Percentiles rank a stretch among this genome's conserved stretches.
Evolutionary conservation across 2,888 invertebrate species (phyloP).

Genomic region (Brenthis hecate): DNA sequence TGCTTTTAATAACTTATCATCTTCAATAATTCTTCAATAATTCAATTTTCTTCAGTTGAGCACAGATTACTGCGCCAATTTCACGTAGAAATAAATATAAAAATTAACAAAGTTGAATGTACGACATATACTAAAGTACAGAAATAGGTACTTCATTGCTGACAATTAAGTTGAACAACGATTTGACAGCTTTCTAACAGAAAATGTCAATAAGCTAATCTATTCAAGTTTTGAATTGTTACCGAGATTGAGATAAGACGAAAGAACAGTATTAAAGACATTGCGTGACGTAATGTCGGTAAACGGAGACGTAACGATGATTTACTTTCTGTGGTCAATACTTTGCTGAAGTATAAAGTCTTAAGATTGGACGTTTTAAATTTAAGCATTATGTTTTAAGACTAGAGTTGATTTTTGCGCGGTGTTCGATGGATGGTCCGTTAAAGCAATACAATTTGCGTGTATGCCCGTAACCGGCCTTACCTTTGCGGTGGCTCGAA

Average conservation of each 20-base stretch:
- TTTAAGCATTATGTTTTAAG: conserved; percentile 31
- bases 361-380: conserved; percentile 7
- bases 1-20: too few relatives aligned
- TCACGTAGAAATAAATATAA: too few relatives aligned
- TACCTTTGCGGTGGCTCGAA: conserved; percentile 53
- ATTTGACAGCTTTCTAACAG: too few relatives aligned
- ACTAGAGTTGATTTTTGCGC: conserved; percentile 40
- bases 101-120: too few relatives aligned
- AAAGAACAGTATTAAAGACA: conserved; percentile 21
- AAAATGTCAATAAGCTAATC: neutral
- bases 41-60: too few relatives aligned
- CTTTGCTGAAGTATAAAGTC: conserved; percentile 8
- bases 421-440: conserved; percentile 41
- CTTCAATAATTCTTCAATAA: too few relatives aligned
- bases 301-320: conserved; percentile 27
- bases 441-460: conserved; percentile 67
- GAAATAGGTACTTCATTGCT: too few relatives aligned
- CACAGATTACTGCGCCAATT: too few relatives aligned
- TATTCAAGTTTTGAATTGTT: neutral
- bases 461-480: conserved; percentile 56
- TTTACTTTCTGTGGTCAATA: conserved; percentile 27
- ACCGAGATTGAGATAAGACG: neutral
- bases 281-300: conserved; percentile 20
- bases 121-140: too few relatives aligned
- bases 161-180: too few relatives aligned